phyloP scores from a whole-genome alignment of 2,113 vertebrate genomes.

The Myanophis thanlyinensis region DNA sequence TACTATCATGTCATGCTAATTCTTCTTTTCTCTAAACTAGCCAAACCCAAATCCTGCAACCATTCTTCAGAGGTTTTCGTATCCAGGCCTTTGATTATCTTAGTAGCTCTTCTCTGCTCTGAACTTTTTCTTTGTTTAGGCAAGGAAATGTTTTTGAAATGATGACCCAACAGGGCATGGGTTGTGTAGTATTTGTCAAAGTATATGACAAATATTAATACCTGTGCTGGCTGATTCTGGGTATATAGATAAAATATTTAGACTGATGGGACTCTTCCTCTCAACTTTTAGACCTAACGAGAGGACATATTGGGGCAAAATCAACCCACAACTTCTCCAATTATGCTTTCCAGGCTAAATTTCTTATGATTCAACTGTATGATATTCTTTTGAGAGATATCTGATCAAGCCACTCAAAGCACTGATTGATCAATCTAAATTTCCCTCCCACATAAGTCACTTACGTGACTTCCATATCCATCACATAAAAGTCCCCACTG shows the following conservation, averaged over 20 bases:
- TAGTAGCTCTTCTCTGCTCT: too few relatives aligned
- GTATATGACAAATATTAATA: neutral
- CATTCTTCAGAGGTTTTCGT: too few relatives aligned
- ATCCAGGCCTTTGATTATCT: too few relatives aligned
- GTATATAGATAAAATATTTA: constrained; percentile 16
- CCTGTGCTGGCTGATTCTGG: neutral
- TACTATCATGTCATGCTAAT: too few relatives aligned
- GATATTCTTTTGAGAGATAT: neutral
- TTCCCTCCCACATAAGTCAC: neutral
- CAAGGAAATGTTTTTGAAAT: neutral
- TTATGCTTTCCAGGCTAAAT: neutral
- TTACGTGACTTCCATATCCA: neutral
- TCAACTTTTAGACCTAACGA: neutral
- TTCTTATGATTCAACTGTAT: neutral
- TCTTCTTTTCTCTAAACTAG: too few relatives aligned
- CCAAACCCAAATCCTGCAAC: too few relatives aligned
- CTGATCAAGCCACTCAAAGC: neutral
- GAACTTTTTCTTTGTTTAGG: neutral
- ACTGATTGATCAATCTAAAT: neutral
- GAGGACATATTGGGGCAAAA: neutral
- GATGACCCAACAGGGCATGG: neutral
- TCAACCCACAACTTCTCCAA: neutral
- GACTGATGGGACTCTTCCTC: neutral
- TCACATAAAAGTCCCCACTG: neutral
- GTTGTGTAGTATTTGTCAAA: neutral